These are phyloP conservation scores for Sphaerophoria rueppellii DNA, from an alignment of 2,888 invertebrate species.

Conservation along the genomic window DNA sequence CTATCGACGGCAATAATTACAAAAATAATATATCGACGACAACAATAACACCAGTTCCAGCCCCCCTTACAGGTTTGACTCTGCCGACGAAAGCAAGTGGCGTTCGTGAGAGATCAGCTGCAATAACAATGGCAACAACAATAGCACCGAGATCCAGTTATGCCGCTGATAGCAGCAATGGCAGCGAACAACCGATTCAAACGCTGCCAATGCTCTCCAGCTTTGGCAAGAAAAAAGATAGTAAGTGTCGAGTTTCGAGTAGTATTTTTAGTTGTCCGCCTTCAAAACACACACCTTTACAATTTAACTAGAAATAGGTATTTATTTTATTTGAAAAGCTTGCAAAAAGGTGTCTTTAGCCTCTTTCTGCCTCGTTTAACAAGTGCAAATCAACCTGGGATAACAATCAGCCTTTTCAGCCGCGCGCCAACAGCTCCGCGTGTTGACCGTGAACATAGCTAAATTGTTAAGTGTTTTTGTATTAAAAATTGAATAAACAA, in stretches of 20 bases:
- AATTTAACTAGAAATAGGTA: too few species aligned
- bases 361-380: not conserved
- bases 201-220: constrained; percentile 66
- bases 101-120: constrained; percentile 35
- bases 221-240: constrained; percentile 73
- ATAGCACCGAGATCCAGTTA: constrained; percentile 27
- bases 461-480: constrained; percentile 42
- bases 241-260: constrained; percentile 63
- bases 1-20: constrained; percentile 48
- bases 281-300: not conserved
- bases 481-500: constrained; percentile 38
- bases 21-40: constrained; percentile 57
- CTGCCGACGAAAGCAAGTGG: constrained; percentile 38
- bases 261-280: constrained; percentile 5
- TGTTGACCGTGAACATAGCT: constrained; percentile 19
- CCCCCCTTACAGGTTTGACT: constrained; percentile 57
- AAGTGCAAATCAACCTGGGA: constrained; percentile 8
- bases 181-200: constrained; percentile 59
- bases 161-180: constrained; percentile 34
- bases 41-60: constrained; percentile 56
- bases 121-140: constrained; percentile 33
- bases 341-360: not conserved
- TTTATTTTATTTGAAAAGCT: not conserved
- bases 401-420: not conserved
- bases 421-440: not conserved